A percentile compares a stretch with the other conserved stretches of the same genome.
phyloP scores from a whole-genome alignment of 2,797 vertebrate genomes.

The Semotilus atromaculatus region DNA sequence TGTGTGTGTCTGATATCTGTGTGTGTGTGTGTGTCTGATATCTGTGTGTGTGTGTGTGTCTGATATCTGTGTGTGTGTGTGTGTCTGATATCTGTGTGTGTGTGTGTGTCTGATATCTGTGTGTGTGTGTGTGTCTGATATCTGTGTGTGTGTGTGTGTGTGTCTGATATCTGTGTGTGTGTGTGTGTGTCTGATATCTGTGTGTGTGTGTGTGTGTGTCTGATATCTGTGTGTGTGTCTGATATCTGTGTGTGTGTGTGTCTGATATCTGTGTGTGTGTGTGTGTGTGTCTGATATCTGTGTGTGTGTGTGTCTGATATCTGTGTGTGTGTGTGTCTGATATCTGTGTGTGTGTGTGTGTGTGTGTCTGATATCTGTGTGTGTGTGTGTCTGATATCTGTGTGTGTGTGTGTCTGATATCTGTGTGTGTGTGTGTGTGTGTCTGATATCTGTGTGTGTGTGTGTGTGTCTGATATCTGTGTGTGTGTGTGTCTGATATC shows the following conservation, averaged over 20 bases:
- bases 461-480: background rate
- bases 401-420: background rate
- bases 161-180: background rate
- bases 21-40: background rate
- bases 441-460: background rate
- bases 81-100: too few species aligned
- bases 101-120: background rate
- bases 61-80: conserved; percentile 68
- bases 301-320: background rate
- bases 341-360: conserved; percentile 67
- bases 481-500: background rate
- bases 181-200: background rate
- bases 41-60: too few species aligned
- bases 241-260: background rate
- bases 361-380: background rate
- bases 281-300: background rate
- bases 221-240: background rate
- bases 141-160: background rate
- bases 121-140: background rate
- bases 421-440: background rate
- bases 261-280: background rate
- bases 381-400: too few species aligned
- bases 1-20: background rate
- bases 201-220: background rate
- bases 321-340: too few species aligned